Evolutionary conservation across 2,113 vertebrate species (phyloP).

Genomic region (Eretmochelys imbricata): DNA sequence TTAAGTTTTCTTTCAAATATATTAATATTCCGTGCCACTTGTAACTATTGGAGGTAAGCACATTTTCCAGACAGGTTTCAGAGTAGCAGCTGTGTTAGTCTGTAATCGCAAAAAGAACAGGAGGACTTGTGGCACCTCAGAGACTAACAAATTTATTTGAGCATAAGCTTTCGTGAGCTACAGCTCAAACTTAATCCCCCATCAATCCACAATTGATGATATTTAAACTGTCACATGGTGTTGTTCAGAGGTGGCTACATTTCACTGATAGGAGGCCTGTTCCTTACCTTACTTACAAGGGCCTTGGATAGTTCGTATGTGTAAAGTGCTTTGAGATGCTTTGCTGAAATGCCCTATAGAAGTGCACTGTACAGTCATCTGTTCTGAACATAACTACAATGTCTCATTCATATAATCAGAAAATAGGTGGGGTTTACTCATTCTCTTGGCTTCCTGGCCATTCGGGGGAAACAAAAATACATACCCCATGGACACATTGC

Average conservation of each 20-base stretch:
- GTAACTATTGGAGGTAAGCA: not conserved
- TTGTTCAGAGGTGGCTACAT: not conserved
- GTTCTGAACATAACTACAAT: not conserved
- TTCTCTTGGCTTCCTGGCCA: not conserved
- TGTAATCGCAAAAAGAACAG: too few species aligned
- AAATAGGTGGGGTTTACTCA: not conserved
- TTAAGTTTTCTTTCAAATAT: not conserved
- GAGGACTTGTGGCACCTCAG: too few species aligned
- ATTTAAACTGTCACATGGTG: not conserved
- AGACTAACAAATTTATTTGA: too few species aligned
- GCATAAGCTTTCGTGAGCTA: too few species aligned
- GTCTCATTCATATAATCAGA: not conserved
- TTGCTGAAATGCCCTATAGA: not conserved
- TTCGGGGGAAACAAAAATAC: not conserved
- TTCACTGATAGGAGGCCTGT: not conserved
- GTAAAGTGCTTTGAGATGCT: not conserved
- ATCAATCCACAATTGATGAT: not conserved
- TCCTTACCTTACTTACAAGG: not conserved
- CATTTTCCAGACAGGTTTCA: not conserved
- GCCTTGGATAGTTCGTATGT: not conserved
- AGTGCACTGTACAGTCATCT: conserved; percentile 16
- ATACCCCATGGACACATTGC: not conserved
- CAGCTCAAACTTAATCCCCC: not conserved
- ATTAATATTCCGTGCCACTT: not conserved
- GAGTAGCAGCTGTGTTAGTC: too few species aligned